Conservation (phyloP, 2,113 vertebrate species). For the Azemiops feae region DNA sequence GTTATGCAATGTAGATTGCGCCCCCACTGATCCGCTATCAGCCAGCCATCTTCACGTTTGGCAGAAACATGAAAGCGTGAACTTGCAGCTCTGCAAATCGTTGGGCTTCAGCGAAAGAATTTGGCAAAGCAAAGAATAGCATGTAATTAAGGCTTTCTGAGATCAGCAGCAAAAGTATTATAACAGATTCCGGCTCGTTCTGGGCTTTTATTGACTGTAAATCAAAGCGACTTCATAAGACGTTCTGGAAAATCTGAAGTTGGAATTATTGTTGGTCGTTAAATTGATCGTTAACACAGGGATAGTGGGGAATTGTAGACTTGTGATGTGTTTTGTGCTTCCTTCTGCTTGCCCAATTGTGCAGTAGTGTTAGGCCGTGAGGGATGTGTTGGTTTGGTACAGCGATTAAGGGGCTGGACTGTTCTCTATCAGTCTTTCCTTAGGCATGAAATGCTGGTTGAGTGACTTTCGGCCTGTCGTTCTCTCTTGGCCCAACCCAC, state of each 20-base stretch:
- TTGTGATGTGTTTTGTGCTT: background rate
- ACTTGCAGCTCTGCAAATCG: background rate
- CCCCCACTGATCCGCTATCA: fast-evolving
- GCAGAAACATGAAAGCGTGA: background rate
- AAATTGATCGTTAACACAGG: background rate
- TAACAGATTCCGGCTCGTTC: background rate
- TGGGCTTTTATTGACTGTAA: background rate
- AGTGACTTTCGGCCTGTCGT: background rate
- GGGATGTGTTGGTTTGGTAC: background rate
- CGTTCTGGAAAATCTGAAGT: background rate
- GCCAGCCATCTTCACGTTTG: background rate
- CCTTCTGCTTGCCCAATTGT: background rate
- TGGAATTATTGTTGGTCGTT: background rate
- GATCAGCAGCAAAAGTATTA: background rate
- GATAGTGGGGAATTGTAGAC: background rate
- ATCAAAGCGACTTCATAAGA: background rate
- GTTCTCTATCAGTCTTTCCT: background rate
- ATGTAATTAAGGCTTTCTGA: background rate
- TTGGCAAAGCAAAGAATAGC: background rate
- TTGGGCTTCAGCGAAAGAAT: background rate
- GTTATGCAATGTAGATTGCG: fast-evolving
- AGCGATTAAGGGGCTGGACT: background rate
- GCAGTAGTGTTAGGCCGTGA: background rate
- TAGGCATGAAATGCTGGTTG: background rate
- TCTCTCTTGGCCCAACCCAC: background rate